Base-by-base conservation (phyloP, 1,140 invertebrate species). In the Asbolus verrucosus region DNA sequence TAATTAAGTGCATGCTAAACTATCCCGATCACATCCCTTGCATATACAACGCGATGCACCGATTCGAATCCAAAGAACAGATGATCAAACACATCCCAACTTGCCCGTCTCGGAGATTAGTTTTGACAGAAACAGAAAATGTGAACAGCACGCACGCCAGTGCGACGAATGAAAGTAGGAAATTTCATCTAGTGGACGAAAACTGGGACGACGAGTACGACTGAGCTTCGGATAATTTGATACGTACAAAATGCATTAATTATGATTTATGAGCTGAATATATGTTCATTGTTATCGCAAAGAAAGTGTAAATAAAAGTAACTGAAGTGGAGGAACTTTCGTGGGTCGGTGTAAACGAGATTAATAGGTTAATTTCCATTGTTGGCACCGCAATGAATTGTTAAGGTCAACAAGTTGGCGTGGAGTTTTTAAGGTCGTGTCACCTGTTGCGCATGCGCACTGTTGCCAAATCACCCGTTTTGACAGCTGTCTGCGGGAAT, bases 141-240 rank as follows among this genome's bases (percentile, higher is more conserved):
- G 16, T 19, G 8, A 2, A 36, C 65, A 15, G 18, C 38, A 21
- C 11, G 9, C n/a, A n/a, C n/a, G n/a, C n/a, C n/a, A 13, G 50
- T 67, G 19, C 69, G 73, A 36, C 69, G 6, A 33, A 67, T 16
- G 60, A 71, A 8, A 36, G 38, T 4, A 67, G 50, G n/a, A 41
- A 65, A 14, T 67, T 76, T 21, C 70, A 76, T 67, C 67, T 73
- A 19, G 60, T 66, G 4, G 68, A 74, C 27, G 73, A 77, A 41
- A 66, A 77, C 43, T 77, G 75, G 75, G 71, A 77, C 38, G 33
- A 67, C 33, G 69, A 72, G 11, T 72, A 71, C n/a, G n/a, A n/a
- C n/a, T n/a, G n/a, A n/a, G n/a, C n/a, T n/a, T n/a, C n/a, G n/a
- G n/a, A n/a, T n/a, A n/a, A n/a, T n/a, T n/a, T n/a, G n/a, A n/a